A percentile compares a stretch with the other conserved stretches of the same genome.
Conservation (phyloP, 2,888 invertebrate genomes). For the Caenorhabditis wallacei region DNA sequence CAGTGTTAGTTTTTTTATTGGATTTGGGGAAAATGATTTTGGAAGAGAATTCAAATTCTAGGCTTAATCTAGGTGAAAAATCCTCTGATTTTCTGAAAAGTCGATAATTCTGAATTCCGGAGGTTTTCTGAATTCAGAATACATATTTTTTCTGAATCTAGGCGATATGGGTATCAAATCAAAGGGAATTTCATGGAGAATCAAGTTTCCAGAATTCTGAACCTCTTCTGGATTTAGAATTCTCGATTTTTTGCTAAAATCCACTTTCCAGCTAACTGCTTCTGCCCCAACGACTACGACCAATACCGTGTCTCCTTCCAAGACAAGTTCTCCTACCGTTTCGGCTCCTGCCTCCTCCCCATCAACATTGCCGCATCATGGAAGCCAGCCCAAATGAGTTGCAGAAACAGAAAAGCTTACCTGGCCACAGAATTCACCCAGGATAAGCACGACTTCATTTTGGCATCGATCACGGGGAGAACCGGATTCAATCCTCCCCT, state of each 20-base stretch:
- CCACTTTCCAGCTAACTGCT: slow-evolving; percentile 63
- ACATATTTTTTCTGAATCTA: too few species aligned
- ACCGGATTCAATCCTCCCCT: background rate
- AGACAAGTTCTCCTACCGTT: slow-evolving; percentile 8
- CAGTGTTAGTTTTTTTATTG: background rate
- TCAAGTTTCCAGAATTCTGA: too few species aligned
- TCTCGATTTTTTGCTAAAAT: too few species aligned
- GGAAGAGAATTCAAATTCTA: too few species aligned
- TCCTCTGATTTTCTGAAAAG: too few species aligned
- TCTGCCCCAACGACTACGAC: slow-evolving; percentile 49
- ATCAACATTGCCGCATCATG: slow-evolving; percentile 5
- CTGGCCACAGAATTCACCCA: background rate
- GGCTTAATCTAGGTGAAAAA: too few species aligned
- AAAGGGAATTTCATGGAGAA: too few species aligned
- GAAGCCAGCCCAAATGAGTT: slow-evolving; percentile 32
- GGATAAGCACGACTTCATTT: background rate
- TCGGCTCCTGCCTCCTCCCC: slow-evolving; percentile 37
- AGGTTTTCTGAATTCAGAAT: too few species aligned
- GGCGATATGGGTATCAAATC: too few species aligned
- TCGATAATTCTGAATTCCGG: too few species aligned
- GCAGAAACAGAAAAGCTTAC: background rate
- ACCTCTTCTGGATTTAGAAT: too few species aligned
- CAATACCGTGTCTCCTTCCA: slow-evolving; percentile 31
- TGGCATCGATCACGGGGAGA: background rate
- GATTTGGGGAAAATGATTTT: too few species aligned